Evolutionary conservation across 2,797 vertebrate genomes (phyloP), one percentile per base, ranked within the genome.

Genomic region (Spinibarbus caldwelli): DNA sequence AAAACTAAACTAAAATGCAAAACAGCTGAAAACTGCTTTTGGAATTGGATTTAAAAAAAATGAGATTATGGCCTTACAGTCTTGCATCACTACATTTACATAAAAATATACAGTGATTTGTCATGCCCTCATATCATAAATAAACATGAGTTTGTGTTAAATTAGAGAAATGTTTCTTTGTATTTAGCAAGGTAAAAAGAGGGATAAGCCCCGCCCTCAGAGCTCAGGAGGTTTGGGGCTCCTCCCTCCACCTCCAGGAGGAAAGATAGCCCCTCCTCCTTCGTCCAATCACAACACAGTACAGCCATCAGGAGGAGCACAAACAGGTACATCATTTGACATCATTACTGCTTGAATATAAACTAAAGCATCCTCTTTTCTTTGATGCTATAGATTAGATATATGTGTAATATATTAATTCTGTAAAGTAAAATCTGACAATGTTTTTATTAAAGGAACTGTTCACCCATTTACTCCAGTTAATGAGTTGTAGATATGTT

Each of bases 231-330:
- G 95, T 6, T 89, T 97, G 36, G 97, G 95, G 67, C 94, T 97
- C 87, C 96, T 98, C 85, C 97, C 97, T 34, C 97, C 97, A 1
- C 97, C 97, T 6, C 97, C 97, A 3, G 97, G 97, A 91, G 96
- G 96, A 87, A 97, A 96, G 93, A 92, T 94, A 87, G 92, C 94
- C 23, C 91, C 93, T 8, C 95, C 96, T 49, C 90, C 95, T 80
- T 89, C 82, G 0, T 92, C 92, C 80, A 95, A 95, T 93, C 93
- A 94, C 89, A 94, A 94, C 90, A 91, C 80, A 10, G 85, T 90
- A 2, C 89, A 89, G 1, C 91, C 92, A 85, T 91, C 89, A 0
- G 91, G 88, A 1, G 87, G 81, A 83, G 90, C 78, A 21, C 49
- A 78, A 1, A 91, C 91, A 89, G 93, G 94, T 94, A 86, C 8